Base-by-base conservation (phyloP, 2,113 vertebrate species). In the Macrotis lagotis region DNA sequence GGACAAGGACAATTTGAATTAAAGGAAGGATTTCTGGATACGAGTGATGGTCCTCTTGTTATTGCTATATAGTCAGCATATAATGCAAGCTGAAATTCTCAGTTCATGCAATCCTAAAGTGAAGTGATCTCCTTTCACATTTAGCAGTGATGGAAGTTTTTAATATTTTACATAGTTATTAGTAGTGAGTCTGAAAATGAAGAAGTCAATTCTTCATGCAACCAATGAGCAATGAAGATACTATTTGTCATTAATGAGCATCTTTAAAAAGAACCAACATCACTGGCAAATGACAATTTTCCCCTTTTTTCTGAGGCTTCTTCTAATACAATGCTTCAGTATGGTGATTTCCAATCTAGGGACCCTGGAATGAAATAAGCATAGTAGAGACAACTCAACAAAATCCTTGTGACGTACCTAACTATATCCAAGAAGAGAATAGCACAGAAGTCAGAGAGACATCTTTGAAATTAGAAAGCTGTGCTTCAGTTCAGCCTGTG, bases 101-200 rank as follows among this genome's bases (percentile, higher is more conserved):
- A 66, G 16, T 31, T 93, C 7, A n/a, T 7, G 2, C 26, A 10
- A 49, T 59, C 88, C 47, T 74, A 96, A 83, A 90, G n/a, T 50
- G 10, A 50, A 50, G 25, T 91, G 94, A 26, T 92, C 83, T 93
- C 12, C 48, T 47, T 90, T 52, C 37, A 44, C 89, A 59, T 50
- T 47, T 9, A 0, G 44, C 52, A 50, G 50, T 94, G 91, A 28
- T 26, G 96, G 83, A 92, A 51, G 31, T 48, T 94, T 93, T 95
- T 94, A 94, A 31, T 95, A 95, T 93, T 95, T 97, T 92, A 93
- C 91, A 89, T 93, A 91, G 74, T 89, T 96, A 49, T 47, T 96
- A 92, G 74, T 90, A 91, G 74, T 90, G 90, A 91, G 91, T 94
- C n/a, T 83, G 74, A 94, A 90, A 50, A 95, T 93, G 51, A 48